Base-by-base conservation (phyloP, 2,888 invertebrate genomes). In the Dryococelus australis region DNA sequence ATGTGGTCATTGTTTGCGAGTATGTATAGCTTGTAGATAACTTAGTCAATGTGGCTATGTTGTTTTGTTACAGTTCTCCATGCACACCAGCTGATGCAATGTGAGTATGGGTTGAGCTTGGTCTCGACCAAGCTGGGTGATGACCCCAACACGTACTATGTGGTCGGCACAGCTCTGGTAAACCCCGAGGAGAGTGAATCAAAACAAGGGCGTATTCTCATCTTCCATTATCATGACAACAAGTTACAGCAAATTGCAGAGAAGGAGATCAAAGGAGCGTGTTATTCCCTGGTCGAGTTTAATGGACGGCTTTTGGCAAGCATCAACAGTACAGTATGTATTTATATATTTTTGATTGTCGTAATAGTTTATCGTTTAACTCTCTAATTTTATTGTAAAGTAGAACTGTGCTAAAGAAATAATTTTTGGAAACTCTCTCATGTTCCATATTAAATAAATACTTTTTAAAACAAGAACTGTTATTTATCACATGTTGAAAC, bases 171-270 rank as follows among this genome's bases (percentile, higher is more conserved):
- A 0, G 98, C 98, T 2, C 93, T 98, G 86, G 96, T 99, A 8
- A 97, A 98, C 93, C 97, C 98, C 0, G 99, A 99, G 91, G 99
- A 99, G 91, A 96, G 98, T 0, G 99, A 99, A 92, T 98, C 99
- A 0, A 99, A 97, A 92, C 95, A 96, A 92, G 98, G 99, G 16
- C 94, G 98, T 88, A 96, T 99, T 89, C 93, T 99, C 51, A 94
- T 99, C 87, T 99, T 98, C 93, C 97, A 97, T 89, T 99, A 96
- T 95, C 93, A 94, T 43, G 99, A 99, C 90, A 97, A 97, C 88
- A 97, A 98, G 91, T 93, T 98, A 43, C 94, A 94, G 0, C 97
- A 97, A 91, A 95, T 99, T 1, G 97, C 98, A 0, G 99, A 99
- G 91, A 99, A 99, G 90, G 99, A 99, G 92, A 97, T 99, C 88